phyloP scores from a whole-genome alignment of 2,888 invertebrate genomes.

The Lordiphosa andalusiaca region DNA sequence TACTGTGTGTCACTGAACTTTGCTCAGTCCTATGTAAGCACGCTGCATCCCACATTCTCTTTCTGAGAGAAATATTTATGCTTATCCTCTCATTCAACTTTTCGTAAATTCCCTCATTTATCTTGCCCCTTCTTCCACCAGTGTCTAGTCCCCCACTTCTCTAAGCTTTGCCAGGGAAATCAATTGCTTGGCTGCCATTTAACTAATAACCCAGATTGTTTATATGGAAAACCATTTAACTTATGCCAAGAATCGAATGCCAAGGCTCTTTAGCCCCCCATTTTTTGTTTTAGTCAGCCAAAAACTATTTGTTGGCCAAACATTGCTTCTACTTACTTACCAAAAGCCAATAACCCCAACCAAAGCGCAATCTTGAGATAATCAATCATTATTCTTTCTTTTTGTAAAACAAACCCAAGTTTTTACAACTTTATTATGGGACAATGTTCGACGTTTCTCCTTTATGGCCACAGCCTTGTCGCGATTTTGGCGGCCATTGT shows the following conservation, averaged over 20 bases:
- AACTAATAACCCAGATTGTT: constrained; percentile 55
- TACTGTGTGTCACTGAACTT: too few species aligned
- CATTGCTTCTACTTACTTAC: background rate
- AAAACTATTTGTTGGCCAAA: constrained; percentile 8
- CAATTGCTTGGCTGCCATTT: constrained; percentile 48
- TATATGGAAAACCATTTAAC: constrained; percentile 38
- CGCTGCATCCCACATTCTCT: too few species aligned
- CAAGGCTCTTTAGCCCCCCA: background rate
- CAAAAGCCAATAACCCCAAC: constrained; percentile 38
- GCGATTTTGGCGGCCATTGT: constrained; percentile 39
- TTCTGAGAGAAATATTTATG: too few species aligned
- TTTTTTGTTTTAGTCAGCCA: constrained; percentile 17
- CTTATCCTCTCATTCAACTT: background rate
- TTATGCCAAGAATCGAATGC: constrained; percentile 35
- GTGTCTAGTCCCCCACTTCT: constrained; percentile 3
- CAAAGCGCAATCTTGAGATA: constrained; percentile 44
- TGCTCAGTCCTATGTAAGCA: too few species aligned
- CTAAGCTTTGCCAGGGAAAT: constrained; percentile 32
- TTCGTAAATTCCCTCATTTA: constrained; percentile 15
- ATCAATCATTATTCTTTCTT: constrained; percentile 64
- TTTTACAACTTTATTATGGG: constrained; percentile 62
- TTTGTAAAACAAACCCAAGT: constrained; percentile 48
- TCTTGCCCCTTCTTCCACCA: background rate
- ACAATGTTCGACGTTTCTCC: constrained; percentile 4
- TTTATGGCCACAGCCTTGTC: constrained; percentile 8